Evolutionary conservation across 1,140 invertebrate genomes (phyloP).

Genomic region (Conus ventricosus): DNA sequence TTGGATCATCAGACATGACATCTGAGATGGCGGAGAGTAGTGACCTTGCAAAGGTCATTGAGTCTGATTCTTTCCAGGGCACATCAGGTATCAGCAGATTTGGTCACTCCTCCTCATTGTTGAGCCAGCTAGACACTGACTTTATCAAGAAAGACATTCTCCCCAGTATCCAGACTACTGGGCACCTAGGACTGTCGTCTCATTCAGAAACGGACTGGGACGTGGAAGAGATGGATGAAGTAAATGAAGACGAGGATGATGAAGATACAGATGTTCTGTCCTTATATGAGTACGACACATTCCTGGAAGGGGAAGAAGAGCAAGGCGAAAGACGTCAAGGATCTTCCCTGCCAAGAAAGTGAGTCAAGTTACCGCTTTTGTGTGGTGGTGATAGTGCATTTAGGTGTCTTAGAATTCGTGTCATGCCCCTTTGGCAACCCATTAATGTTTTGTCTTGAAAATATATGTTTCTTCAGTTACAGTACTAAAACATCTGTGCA

Average conservation of each 20-base stretch:
- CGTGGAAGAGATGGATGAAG: not conserved
- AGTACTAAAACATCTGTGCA: too few relatives aligned
- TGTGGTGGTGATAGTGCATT: not conserved
- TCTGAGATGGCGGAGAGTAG: too few relatives aligned
- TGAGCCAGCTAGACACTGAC: not conserved
- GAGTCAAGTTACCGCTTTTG: not conserved
- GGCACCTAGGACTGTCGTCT: not conserved
- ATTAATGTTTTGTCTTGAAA: too few relatives aligned
- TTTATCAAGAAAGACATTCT: not conserved
- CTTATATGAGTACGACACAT: constrained; percentile 1
- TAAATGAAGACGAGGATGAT: not conserved
- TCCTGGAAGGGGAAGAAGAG: not conserved
- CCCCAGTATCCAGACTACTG: not conserved
- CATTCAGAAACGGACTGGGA: not conserved
- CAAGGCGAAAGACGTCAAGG: not conserved
- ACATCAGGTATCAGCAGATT: not conserved
- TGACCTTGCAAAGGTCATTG: too few relatives aligned
- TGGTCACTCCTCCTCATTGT: not conserved
- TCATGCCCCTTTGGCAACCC: too few relatives aligned
- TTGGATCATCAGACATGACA: too few relatives aligned
- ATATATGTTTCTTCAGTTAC: too few relatives aligned
- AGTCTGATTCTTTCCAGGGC: too few relatives aligned
- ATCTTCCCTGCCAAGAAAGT: not conserved
- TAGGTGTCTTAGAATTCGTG: too few relatives aligned
- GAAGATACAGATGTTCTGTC: constrained; percentile 2